These are phyloP conservation scores for Chaenogobius annularis DNA, from an alignment of 2,113 vertebrate genomes.

Conservation along the genomic window DNA sequence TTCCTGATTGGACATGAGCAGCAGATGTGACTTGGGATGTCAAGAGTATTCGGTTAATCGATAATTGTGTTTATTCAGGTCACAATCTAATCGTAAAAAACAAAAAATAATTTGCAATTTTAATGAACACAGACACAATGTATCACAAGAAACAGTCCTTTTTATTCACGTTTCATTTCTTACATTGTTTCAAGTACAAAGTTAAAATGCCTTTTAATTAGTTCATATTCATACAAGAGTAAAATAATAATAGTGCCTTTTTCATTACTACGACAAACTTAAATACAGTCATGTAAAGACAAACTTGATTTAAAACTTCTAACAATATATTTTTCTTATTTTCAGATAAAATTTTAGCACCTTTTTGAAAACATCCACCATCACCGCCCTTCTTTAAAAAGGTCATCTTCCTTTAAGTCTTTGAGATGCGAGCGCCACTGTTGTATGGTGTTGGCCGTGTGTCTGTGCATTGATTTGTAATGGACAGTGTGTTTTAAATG, in stretches of 20 bases:
- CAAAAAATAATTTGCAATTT: too few species aligned
- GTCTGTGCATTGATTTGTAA: slow-evolving; percentile 55
- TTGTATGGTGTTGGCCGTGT: slow-evolving; percentile 56
- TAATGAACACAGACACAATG: slow-evolving; percentile 66
- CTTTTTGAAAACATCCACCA: slow-evolving; percentile 86
- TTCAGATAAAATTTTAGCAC: slow-evolving; percentile 99
- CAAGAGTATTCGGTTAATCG: too few species aligned
- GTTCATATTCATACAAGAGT: slow-evolving; percentile 98
- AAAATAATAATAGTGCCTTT: slow-evolving; percentile 99
- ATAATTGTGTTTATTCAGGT: too few species aligned
- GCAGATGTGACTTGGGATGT: too few species aligned
- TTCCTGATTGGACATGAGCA: too few species aligned
- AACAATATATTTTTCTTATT: slow-evolving; percentile 93
- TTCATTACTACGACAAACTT: slow-evolving; percentile 96
- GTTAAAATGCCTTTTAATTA: slow-evolving; percentile 98
- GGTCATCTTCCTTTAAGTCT: slow-evolving; percentile 76
- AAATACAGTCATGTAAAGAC: slow-evolving; percentile 99
- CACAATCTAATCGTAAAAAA: too few species aligned
- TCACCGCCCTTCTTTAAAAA: slow-evolving; percentile 80
- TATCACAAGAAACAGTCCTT: slow-evolving; percentile 92
- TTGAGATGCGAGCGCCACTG: slow-evolving; percentile 80
- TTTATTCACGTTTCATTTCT: slow-evolving; percentile 84
- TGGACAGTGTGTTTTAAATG: slow-evolving; percentile 68
- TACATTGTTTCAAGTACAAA: slow-evolving; percentile 97
- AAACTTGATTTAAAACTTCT: slow-evolving; percentile 87